phyloP scores from a whole-genome alignment of 1,140 invertebrate genomes.

The Drosophila sucinea region DNA sequence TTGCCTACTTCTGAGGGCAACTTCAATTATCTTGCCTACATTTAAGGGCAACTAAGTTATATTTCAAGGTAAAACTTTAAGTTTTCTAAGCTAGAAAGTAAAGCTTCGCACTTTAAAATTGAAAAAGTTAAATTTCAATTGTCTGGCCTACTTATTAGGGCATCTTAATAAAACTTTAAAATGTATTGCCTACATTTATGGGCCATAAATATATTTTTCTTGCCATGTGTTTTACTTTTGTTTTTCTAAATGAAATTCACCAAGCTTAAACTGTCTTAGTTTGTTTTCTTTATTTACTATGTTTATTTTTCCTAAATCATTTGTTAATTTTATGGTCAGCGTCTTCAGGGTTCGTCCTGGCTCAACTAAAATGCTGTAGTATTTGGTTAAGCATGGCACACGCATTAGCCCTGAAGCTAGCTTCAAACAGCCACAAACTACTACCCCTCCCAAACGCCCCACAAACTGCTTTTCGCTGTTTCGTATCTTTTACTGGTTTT shows the following conservation, averaged over 20 bases:
- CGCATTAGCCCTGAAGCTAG: slow-evolving; percentile 16
- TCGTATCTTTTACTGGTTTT: slow-evolving; percentile 66
- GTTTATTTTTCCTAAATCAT: not conserved
- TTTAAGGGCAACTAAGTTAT: not conserved
- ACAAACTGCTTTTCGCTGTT: slow-evolving; percentile 19
- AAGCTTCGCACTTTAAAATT: too few relatives aligned
- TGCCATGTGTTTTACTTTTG: too few relatives aligned
- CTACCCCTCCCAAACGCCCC: not conserved
- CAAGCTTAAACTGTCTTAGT: not conserved
- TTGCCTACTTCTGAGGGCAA: not conserved
- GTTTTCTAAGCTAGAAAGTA: too few relatives aligned
- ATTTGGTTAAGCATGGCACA: slow-evolving; percentile 24
- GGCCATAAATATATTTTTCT: not conserved
- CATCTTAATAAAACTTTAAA: not conserved
- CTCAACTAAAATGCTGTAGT: slow-evolving; percentile 28
- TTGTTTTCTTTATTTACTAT: not conserved
- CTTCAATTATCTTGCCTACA: not conserved
- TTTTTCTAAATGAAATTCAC: too few relatives aligned
- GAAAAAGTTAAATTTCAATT: too few relatives aligned
- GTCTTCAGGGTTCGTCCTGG: slow-evolving; percentile 16
- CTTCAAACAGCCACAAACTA: slow-evolving; percentile 26
- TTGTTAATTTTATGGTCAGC: not conserved
- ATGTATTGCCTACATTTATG: slow-evolving; percentile 1
- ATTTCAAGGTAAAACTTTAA: too few relatives aligned
- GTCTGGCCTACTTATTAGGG: too few relatives aligned